Conservation (phyloP, 2,888 invertebrate species). For the Andrena flavipes region DNA sequence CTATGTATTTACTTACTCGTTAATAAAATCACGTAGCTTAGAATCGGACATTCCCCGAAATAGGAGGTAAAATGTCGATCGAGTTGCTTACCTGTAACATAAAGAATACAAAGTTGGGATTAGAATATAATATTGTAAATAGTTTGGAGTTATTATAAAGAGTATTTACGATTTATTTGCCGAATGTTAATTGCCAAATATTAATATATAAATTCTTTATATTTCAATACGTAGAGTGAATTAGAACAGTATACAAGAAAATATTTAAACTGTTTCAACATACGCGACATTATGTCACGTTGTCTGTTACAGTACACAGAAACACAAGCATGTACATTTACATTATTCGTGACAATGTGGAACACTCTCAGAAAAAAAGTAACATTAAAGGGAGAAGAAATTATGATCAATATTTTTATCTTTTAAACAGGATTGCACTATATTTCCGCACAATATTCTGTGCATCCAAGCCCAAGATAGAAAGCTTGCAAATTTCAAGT, state of each 20-base stretch:
- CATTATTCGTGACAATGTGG: too few species aligned
- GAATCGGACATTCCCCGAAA: too few species aligned
- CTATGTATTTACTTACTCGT: slow-evolving; percentile 2
- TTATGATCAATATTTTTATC: too few species aligned
- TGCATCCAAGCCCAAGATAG: too few species aligned
- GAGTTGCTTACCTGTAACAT: slow-evolving; percentile 20
- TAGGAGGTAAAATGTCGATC: neutral
- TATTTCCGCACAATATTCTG: too few species aligned
- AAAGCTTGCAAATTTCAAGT: too few species aligned
- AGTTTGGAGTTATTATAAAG: neutral
- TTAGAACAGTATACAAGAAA: neutral
- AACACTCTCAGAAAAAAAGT: too few species aligned
- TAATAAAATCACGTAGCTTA: neutral
- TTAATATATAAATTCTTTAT: neutral
- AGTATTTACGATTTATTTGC: neutral
- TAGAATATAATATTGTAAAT: neutral
- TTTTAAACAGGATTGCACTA: too few species aligned
- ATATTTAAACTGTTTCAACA: neutral
- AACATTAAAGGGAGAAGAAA: too few species aligned
- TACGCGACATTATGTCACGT: neutral
- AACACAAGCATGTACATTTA: too few species aligned
- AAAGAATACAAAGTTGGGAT: neutral
- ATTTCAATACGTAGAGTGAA: too few species aligned
- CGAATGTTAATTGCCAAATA: neutral
- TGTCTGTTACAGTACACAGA: too few species aligned